A percentile compares a stretch with the other conserved stretches of the same genome.
Evolutionary conservation across 2,797 vertebrate genomes (phyloP).

Genomic region (Falco concolor): DNA sequence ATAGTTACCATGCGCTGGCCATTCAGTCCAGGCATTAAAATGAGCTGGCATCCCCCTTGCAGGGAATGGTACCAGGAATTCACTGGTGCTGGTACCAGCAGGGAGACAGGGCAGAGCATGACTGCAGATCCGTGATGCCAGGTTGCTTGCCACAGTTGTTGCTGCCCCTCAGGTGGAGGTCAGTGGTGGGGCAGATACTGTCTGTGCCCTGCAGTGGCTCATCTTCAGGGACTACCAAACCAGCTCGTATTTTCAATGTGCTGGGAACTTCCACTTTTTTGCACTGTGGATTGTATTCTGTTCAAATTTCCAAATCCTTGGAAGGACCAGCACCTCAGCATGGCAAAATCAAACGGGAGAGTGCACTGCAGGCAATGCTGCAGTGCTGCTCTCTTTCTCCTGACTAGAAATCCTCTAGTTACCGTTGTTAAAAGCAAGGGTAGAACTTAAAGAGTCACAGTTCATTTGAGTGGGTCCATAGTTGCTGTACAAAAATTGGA

Average conservation of each 20-base stretch:
- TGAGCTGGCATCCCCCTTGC: neutral
- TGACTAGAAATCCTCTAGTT: neutral
- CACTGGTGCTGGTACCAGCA: neutral
- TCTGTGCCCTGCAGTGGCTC: neutral
- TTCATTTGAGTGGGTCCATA: neutral
- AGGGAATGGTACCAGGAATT: neutral
- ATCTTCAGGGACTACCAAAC: neutral
- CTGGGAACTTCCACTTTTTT: neutral
- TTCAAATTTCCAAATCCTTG: neutral
- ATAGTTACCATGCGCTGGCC: neutral
- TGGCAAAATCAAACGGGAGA: neutral
- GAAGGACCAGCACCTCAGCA: fast-evolving
- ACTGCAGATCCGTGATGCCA: neutral
- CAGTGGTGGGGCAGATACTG: too few relatives aligned
- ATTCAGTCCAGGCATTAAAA: neutral
- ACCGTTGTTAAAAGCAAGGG: neutral
- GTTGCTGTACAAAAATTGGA: neutral
- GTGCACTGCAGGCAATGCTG: neutral
- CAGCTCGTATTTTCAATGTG: neutral
- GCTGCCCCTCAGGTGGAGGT: neutral
- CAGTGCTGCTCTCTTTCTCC: neutral
- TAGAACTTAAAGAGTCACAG: neutral
- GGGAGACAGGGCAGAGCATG: neutral
- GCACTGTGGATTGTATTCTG: neutral
- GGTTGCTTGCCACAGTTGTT: neutral